Percentiles rank a stretch among this genome's conserved stretches.
Conservation (phyloP, 2,113 vertebrate species). For the Gobius niger region DNA sequence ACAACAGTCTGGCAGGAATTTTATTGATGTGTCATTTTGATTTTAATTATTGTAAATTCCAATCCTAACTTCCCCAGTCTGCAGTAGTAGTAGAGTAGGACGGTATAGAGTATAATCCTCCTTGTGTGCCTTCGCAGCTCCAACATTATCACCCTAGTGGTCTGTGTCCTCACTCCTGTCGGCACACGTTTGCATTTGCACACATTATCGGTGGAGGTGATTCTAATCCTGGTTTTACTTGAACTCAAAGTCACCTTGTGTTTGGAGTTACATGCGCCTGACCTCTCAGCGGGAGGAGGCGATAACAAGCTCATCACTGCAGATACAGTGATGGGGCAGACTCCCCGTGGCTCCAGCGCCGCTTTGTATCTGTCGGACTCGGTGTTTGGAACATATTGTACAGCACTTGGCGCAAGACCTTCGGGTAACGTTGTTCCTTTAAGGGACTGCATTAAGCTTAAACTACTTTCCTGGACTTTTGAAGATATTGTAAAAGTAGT, state of each 20-base stretch:
- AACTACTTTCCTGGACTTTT: no score
- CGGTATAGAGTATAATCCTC: no score
- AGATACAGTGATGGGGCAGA: neutral
- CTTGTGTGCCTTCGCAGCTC: neutral
- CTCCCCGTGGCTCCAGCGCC: constrained; percentile 9
- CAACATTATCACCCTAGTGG: neutral
- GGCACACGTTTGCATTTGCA: neutral
- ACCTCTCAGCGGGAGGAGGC: constrained; percentile 22
- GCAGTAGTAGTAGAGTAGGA: no score
- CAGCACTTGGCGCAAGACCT: no score
- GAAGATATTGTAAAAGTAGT: no score
- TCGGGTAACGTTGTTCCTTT: no score
- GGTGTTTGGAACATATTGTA: no score
- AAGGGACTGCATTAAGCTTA: no score
- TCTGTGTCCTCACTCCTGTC: neutral
- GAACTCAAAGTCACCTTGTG: constrained; percentile 23
- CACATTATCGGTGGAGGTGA: neutral
- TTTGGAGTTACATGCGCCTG: constrained; percentile 20
- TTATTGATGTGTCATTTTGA: no score
- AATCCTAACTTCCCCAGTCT: no score
- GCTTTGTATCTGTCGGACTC: neutral
- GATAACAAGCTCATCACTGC: neutral
- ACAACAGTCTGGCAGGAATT: no score
- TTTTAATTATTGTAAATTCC: no score
- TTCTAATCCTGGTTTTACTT: neutral